These are phyloP conservation scores for Drosophila macrospina DNA, from an alignment of 2,888 invertebrate species.

Conservation along the genomic window DNA sequence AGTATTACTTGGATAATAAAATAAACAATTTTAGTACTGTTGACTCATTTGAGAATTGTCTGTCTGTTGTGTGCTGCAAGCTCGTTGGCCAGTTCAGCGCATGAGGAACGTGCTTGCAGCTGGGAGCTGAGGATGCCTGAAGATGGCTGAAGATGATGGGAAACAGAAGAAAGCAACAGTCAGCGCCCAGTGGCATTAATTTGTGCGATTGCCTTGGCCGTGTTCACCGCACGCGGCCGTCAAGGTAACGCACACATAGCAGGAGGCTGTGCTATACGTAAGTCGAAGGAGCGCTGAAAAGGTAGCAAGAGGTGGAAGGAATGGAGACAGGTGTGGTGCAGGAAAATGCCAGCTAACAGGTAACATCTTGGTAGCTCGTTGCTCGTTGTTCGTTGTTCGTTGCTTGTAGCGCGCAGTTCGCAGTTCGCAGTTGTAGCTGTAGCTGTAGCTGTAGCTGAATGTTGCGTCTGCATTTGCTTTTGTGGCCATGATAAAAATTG, in stretches of 20 bases:
- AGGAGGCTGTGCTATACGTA: conserved; percentile 42
- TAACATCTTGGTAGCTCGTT: conserved; percentile 17
- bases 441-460: conserved; percentile 14
- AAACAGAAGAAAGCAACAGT: conserved; percentile 51
- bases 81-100: conserved; percentile 24
- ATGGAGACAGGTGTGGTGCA: background rate
- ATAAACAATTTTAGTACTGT: conserved; percentile 84
- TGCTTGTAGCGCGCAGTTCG: conserved; percentile 4
- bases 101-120: conserved; percentile 44
- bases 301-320: background rate
- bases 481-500: conserved; percentile 80
- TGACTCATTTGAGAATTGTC: conserved; percentile 85
- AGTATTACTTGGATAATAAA: conserved; percentile 75
- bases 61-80: conserved; percentile 41
- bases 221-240: conserved; percentile 34
- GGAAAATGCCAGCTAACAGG: conserved; percentile 2
- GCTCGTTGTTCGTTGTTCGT: conserved; percentile 2
- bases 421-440: background rate
- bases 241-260: conserved; percentile 47
- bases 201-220: conserved; percentile 69
- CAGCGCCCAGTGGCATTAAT: conserved; percentile 76
- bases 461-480: conserved; percentile 65
- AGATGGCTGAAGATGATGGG: conserved; percentile 7
- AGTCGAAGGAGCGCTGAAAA: conserved; percentile 11
- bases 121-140: conserved; percentile 24